Evolutionary conservation across 37 sponge, comb jelly and placozoan genomes (phyloP), one percentile per base, ranked within the genome.

Genomic region (Petrosia ficiformis): DNA sequence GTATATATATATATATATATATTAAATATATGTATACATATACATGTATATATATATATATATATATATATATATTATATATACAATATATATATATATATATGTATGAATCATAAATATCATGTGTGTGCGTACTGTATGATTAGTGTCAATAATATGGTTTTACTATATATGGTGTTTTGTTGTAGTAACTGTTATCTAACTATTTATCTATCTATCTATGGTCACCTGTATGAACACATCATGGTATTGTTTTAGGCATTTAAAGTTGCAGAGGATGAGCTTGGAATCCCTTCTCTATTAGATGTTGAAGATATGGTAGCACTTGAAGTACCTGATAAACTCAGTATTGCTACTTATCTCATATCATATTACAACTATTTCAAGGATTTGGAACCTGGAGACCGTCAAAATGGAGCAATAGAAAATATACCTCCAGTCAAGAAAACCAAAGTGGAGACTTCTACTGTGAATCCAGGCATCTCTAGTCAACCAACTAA

Each of bases 221-320:
- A n/a, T n/a, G n/a, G n/a, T n/a, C n/a, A n/a, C n/a, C n/a, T n/a
- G n/a, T n/a, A n/a, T n/a, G n/a, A n/a, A n/a, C n/a, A n/a, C n/a
- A 19, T 40, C 52, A 30, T 6, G 5, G 40, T 48, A 36, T 67
- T 24, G 3, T 36, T 36, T 14, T 44, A 93, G 82, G 98, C 98
- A 2, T 97, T 95, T 57, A 40, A 66, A 33, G 82, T 94, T 5
- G 98, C 98, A 11, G 95, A 95, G 29, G 76, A 59, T 1, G 81
- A 90, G 57, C 86, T 97, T 0, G 90, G 83, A n/a, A 85, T 97
- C 35, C 82, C 90, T 1, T 82, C 87, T 16, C 81, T 97, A 40
- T 75, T 97, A 58, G 98, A 97, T 60, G 95, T 92, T 8, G 93
- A 89, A 35, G 98, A 97, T 65, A 91, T 91, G 92, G 88, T 92